Conservation (phyloP, 2,113 vertebrate genomes). For the Anarhynchus alexandrinus region DNA sequence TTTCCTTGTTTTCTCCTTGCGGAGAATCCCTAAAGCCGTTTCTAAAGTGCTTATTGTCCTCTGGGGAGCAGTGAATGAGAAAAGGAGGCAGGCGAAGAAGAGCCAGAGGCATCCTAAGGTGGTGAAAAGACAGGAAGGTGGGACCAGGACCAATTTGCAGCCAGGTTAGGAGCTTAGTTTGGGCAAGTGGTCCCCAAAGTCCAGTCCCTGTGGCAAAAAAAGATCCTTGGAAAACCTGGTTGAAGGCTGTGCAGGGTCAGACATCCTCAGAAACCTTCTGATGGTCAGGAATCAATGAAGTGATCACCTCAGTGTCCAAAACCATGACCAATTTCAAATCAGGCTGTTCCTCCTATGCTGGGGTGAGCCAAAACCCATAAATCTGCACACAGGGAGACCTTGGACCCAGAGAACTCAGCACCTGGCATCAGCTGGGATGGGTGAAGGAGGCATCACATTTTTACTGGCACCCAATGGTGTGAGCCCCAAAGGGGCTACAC, state of each 20-base stretch:
- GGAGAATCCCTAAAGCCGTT: constrained; percentile 32
- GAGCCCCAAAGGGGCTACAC: not conserved
- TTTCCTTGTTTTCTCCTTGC: constrained; percentile 68
- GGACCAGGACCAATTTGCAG: not conserved
- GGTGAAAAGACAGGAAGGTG: not conserved
- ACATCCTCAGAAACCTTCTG: not conserved
- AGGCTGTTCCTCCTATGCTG: not conserved
- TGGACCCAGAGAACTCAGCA: not conserved
- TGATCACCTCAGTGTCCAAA: not conserved
- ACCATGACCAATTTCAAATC: not conserved
- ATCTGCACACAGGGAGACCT: not conserved
- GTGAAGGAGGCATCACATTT: not conserved
- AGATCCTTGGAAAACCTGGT: not conserved
- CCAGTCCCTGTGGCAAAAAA: not conserved
- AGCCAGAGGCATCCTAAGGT: not conserved
- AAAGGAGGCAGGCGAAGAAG: not conserved
- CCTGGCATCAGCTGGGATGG: not conserved
- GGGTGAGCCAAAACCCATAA: not conserved
- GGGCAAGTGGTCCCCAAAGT: not conserved
- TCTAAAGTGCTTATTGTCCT: constrained; percentile 40
- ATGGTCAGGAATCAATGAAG: not conserved
- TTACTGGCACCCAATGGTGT: not conserved
- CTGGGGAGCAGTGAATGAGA: constrained; percentile 11
- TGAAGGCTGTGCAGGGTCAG: not conserved
- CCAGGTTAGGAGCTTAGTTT: not conserved